Evolutionary conservation across 2,797 vertebrate species (phyloP).

Genomic region (Chloroceryle inda): DNA sequence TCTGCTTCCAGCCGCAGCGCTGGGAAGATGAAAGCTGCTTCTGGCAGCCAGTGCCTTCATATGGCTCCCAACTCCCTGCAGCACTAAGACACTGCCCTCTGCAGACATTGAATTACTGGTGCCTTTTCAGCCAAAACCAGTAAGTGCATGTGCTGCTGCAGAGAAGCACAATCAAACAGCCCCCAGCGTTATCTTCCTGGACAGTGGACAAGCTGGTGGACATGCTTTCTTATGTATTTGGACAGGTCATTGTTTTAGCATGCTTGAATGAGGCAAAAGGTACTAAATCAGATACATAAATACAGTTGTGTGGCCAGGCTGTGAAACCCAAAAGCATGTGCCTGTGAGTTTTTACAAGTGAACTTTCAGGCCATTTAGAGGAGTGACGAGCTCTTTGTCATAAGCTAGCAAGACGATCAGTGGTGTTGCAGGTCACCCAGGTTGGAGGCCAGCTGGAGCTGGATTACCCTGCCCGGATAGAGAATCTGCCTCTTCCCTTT

Average conservation of each 20-base stretch:
- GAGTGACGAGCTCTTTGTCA: background rate
- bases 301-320: background rate
- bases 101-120: background rate
- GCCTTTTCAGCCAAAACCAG: background rate
- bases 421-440: background rate
- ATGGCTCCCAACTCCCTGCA: background rate
- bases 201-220: background rate
- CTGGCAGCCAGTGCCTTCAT: background rate
- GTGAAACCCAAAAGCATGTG: background rate
- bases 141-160: background rate
- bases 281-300: background rate
- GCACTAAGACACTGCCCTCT: background rate
- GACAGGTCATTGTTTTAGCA: background rate
- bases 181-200: background rate
- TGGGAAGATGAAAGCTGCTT: background rate
- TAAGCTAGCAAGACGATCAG: accelerated
- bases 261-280: background rate
- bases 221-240: background rate
- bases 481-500: background rate
- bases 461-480: accelerated
- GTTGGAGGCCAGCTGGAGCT: accelerated
- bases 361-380: background rate
- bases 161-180: background rate
- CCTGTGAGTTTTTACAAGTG: background rate
- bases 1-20: background rate